Percentiles rank a stretch among this genome's conserved stretches.
Evolutionary conservation across 1,140 invertebrate species (phyloP).

Genomic region (Drosophila subobscura): DNA sequence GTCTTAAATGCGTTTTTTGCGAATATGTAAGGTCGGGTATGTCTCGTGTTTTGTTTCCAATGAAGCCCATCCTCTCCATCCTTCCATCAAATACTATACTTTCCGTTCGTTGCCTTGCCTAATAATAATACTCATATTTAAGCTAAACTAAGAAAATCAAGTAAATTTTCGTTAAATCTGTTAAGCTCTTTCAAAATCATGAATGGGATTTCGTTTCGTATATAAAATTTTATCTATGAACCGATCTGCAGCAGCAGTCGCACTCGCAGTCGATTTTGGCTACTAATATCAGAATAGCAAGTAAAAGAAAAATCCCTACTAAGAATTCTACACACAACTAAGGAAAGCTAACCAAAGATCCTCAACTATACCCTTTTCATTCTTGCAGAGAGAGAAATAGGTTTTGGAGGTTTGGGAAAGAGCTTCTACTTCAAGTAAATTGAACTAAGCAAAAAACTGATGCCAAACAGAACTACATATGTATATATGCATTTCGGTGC

Average conservation of each 20-base stretch:
- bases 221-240: constrained; percentile 65
- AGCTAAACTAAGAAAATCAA: constrained; percentile 61
- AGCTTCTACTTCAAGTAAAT: constrained; percentile 39
- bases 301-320: constrained; percentile 41
- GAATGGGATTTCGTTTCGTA: constrained; percentile 18
- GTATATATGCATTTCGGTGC: constrained; percentile 16
- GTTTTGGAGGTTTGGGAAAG: constrained; percentile 37
- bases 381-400: constrained; percentile 6
- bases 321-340: constrained; percentile 16
- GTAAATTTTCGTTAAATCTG: constrained; percentile 34
- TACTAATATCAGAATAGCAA: constrained; percentile 51
- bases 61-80: constrained; percentile 10
- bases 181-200: constrained; percentile 69
- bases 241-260: constrained; percentile 48
- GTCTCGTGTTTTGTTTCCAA: constrained; percentile 60
- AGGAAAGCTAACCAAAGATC: constrained; percentile 49
- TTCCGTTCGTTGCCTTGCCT: constrained; percentile 59
- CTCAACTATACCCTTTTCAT: constrained; percentile 10
- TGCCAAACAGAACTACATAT: constrained; percentile 22
- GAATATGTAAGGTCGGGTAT: constrained; percentile 78
- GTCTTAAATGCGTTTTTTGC: constrained; percentile 65
- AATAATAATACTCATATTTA: constrained; percentile 52
- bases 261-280: constrained; percentile 30
- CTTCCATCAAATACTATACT: constrained; percentile 51
- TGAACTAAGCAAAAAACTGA: constrained; percentile 41